Evolutionary conservation across 2,797 vertebrate species (phyloP), one percentile per base, ranked within the genome.

Genomic region (Eleutherodactylus coqui): DNA sequence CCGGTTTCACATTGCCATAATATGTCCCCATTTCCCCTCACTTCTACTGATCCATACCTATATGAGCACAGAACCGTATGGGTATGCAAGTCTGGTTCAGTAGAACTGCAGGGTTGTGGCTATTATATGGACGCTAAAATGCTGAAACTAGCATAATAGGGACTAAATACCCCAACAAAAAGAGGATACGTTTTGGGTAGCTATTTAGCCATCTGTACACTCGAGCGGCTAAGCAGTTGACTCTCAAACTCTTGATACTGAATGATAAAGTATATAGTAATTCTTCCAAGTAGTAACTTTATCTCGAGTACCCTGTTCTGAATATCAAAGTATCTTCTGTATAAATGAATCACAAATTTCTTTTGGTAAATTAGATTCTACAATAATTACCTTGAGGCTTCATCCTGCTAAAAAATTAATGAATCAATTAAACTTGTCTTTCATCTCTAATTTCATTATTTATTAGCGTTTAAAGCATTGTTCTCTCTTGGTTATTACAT

Each of bases 321-420:
- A 21, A 69, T 75, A 60, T 21, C 53, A 75, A 45, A 83, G 69
- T 43, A 47, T 67, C 45, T n/a, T 41, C 38, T 64, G 27, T 47
- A 45, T 17, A 53, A 41, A 85, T 78, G 75, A 78, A 34, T 79
- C 43, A 41, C 45, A 70, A 14, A 41, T 32, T 75, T 84, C 58
- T 79, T 62, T 67, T 7, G 4, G 34, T 55, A 70, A 85, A 80
- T 85, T 55, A 80, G 64, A 75, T 85, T 84, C 32, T 75, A 13
- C 55, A 75, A 76, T 85, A 76, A 85, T 84, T 82, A 75, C n/a
- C 55, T 58, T 41, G 49, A 88, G 62, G 70, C 29, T 81, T 55
- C 49, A 70, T 81, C 77, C 47, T 38, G 17, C 69, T 79, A 67
- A 87, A 85, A 76, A 80, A 55, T 81, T 67, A 29, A 70, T 75